Evolutionary conservation across 37 sponge, comb jelly and placozoan genomes (phyloP).

Genomic region (Crambe crambe): DNA sequence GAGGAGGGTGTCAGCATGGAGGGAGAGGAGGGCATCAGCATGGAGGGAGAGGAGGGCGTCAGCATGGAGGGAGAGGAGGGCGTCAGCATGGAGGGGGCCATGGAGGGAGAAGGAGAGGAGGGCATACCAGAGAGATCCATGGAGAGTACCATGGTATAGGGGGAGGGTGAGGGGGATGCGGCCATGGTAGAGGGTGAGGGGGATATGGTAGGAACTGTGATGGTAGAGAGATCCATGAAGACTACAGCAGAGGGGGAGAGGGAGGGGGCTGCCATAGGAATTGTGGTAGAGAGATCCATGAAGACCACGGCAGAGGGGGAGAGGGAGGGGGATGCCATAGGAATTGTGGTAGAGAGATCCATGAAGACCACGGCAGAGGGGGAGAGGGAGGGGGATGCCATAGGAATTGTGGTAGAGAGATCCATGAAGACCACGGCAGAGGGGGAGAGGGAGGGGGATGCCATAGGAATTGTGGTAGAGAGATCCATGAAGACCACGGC

Average conservation of each 20-base stretch:
- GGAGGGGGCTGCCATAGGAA: background rate
- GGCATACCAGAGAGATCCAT: too few species aligned
- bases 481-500: too few species aligned
- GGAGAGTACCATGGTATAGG: too few species aligned
- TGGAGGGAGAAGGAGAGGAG: too few species aligned
- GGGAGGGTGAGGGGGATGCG: background rate
- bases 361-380: background rate
- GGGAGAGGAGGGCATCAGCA: background rate
- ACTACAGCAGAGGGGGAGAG: background rate
- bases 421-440: background rate
- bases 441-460: too few species aligned
- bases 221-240: too few species aligned
- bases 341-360: too few species aligned
- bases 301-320: background rate
- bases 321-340: background rate
- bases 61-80: too few species aligned
- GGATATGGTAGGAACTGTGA: background rate
- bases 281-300: background rate
- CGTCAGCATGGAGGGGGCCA: too few species aligned
- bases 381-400: background rate
- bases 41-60: too few species aligned
- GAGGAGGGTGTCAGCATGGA: background rate
- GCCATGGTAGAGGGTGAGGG: background rate
- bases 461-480: too few species aligned
- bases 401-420: too few species aligned